Conservation (phyloP, 2,113 vertebrate genomes). For the Gasterosteus nipponicus region DNA sequence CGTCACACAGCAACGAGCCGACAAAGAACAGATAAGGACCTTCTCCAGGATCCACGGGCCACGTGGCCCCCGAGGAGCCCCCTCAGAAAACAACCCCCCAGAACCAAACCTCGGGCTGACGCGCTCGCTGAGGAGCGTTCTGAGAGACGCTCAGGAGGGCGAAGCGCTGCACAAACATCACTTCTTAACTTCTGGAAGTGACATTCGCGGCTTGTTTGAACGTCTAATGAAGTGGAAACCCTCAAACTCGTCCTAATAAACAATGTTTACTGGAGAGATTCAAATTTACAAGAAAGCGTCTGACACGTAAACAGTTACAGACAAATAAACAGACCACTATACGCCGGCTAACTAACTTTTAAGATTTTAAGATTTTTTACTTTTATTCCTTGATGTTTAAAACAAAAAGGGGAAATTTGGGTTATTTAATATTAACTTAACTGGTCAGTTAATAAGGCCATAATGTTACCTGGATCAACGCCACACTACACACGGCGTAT, state of each 20-base stretch:
- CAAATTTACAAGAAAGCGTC: background rate
- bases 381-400: background rate
- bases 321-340: background rate
- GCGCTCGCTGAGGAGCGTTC: no score
- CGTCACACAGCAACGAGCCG: no score
- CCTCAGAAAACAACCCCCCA: constrained; percentile 20
- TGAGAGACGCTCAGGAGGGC: background rate
- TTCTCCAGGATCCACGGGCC: constrained; percentile 65
- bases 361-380: background rate
- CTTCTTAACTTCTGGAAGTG: background rate
- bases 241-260: background rate
- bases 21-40: constrained; percentile 68
- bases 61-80: background rate
- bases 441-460: background rate
- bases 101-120: no score
- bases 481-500: no score
- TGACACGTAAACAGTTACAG: background rate
- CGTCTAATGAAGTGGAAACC: constrained; percentile 24
- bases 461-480: background rate
- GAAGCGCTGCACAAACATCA: background rate
- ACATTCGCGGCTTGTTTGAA: constrained; percentile 5
- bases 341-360: background rate
- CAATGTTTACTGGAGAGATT: background rate
- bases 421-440: no score
- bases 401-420: background rate